Evolutionary conservation across 2,888 invertebrate genomes (phyloP).

Genomic region (Chrysolina oricalcia): DNA sequence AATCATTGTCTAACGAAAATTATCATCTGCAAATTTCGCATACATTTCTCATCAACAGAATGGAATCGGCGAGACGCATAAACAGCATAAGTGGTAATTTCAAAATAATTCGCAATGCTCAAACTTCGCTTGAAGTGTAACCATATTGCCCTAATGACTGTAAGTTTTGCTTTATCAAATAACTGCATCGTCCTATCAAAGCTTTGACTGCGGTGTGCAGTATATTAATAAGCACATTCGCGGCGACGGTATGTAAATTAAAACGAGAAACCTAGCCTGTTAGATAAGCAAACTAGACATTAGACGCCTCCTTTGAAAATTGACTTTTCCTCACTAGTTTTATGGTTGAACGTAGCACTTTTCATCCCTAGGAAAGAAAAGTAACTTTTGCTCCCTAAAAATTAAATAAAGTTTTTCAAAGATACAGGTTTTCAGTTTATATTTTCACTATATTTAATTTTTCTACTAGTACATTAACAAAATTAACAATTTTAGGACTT

Average conservation of each 20-base stretch:
- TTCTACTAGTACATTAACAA: no score
- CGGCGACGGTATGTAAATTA: not conserved
- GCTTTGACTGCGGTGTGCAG: not conserved
- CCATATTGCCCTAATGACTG: slow-evolving; percentile 20
- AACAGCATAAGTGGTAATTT: slow-evolving; percentile 20
- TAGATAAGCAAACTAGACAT: no score
- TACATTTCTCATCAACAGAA: not conserved
- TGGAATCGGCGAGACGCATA: not conserved
- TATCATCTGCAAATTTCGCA: slow-evolving; percentile 3
- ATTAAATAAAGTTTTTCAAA: no score
- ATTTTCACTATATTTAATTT: no score
- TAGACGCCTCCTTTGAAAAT: no score
- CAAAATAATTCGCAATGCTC: slow-evolving; percentile 18
- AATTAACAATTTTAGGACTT: no score
- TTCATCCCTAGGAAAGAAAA: no score
- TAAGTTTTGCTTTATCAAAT: slow-evolving; percentile 26
- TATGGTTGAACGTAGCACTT: no score
- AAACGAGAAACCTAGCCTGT: no score
- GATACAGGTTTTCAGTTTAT: no score
- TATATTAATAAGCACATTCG: not conserved
- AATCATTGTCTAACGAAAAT: not conserved
- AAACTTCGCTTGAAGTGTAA: slow-evolving; percentile 10
- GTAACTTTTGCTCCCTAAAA: no score
- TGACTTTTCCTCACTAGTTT: no score
- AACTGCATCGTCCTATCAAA: slow-evolving; percentile 10